phyloP scores from a whole-genome alignment of 2,113 vertebrate species.

The Nasalis larvatus region DNA sequence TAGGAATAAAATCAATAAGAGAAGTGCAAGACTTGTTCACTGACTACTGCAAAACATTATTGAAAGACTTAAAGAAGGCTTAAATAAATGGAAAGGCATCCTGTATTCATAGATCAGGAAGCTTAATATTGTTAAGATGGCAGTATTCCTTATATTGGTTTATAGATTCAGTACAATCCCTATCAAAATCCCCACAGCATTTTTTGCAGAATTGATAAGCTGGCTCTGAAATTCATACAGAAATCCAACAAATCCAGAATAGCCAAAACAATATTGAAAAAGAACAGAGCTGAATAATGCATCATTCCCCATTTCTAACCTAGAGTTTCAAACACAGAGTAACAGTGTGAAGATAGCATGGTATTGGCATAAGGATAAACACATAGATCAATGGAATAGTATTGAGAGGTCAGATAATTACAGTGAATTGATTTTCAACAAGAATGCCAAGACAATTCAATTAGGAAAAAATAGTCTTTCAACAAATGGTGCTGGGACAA shows the following conservation, averaged over 20 bases:
- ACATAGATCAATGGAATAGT: neutral
- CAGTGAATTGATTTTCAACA: neutral
- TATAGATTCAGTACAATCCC: neutral
- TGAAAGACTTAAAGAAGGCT: neutral
- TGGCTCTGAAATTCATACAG: neutral
- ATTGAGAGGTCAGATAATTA: neutral
- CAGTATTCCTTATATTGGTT: neutral
- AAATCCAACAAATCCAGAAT: neutral
- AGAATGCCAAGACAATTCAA: neutral
- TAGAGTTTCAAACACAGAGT: neutral
- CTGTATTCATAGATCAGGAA: neutral
- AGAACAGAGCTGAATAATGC: neutral
- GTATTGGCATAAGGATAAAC: neutral
- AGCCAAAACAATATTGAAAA: neutral
- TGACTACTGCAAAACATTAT: neutral
- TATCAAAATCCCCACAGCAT: neutral
- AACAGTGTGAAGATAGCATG: neutral
- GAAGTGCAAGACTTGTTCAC: neutral
- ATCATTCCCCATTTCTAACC: neutral
- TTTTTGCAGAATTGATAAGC: neutral
- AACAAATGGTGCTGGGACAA: neutral
- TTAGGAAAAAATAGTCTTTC: neutral
- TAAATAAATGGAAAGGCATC: neutral
- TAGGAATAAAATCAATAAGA: neutral
- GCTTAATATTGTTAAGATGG: neutral